Evolutionary conservation across 2,888 invertebrate genomes (phyloP), one percentile per base, ranked within the genome.

Genomic region (Coleophora deauratella): DNA sequence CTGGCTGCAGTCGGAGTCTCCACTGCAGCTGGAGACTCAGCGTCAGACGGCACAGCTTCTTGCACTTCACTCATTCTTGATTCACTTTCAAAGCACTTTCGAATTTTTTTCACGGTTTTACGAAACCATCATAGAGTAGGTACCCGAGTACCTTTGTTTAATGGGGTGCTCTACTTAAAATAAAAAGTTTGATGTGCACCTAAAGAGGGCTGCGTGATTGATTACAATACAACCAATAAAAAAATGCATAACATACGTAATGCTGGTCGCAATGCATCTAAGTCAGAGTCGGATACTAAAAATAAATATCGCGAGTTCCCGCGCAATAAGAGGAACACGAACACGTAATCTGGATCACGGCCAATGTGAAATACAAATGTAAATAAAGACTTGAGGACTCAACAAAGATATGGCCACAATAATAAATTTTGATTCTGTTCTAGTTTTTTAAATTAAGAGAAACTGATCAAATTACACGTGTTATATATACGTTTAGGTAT

Each of bases 341-440:
- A 72, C 75, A 70, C 71, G 73, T 64, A 72, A 81, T 81, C 78
- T 84, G 84, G 84, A 84, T 82, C 84, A 84, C 71, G 82, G 84
- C 82, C 84, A 82, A 72, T 64, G 59, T 57, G 62, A 66, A 58
- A 35, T 21, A 21, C 6, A 60, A 57, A 62, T 62, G 72, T 76
- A 73, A 73, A 75, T 69, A 64, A 56, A 51, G 52, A 61, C 37
- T 38, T 39, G 3, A 21, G n/a, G n/a, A n/a, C n/a, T 6, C 21
- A 6, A 21, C 3, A 21, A 21, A 21, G 6, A 21, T 21, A 21
- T 21, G 21, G 3, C 21, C n/a, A n/a, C n/a, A n/a, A n/a, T n/a
- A n/a, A n/a, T n/a, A n/a, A n/a, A n/a, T n/a, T n/a, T n/a, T n/a
- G n/a, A n/a, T n/a, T n/a, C n/a, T n/a, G n/a, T n/a, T n/a, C n/a